Evolutionary conservation across 1,140 invertebrate species (phyloP), one percentile per base, ranked within the genome.

Genomic region (Zaprionus tsacasi): DNA sequence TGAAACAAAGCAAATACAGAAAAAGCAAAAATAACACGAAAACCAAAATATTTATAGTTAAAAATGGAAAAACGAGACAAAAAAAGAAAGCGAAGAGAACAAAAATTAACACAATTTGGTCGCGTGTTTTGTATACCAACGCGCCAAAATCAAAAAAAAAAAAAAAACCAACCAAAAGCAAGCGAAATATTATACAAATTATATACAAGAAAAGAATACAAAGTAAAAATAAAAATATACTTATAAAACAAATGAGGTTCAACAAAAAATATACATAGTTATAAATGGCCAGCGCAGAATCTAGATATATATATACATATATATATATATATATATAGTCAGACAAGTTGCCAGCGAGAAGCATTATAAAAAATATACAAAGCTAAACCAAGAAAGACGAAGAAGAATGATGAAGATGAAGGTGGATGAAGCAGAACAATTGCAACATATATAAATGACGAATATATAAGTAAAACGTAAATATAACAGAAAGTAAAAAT

Each of bases 341-440:
- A 30, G 56, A 56, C 40, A 36, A 59, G 75, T 86, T 75, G 75
- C 40, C 30, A 57, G 83, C 77, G 52, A 67, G 38, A 68, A 40
- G 71, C 74, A 89, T 78, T 78, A 81, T 78, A 52, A 89, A 89
- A 85, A 90, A 86, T 89, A 83, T 90, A 88, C 83, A 83, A 88
- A 87, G 61, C 65, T 70, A 70, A 78, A 74, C 67, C 54, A 71
- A 54, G 7, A 45, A 54, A 45, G 56, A 57, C 54, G 25, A 33
- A 54, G 11, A 27, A 59, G 56, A 33, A 25, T 74, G 55, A 30
- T 30, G 27, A 5, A 6, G 50, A 61, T 48, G 57, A 64, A 67
- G 58, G 27, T 30, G 27, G 50, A 61, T 48, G 57, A 64, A 70
- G 58, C 61, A 72, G 60, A 87, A 86, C 82, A 88, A 81, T 74